Percentiles rank a stretch among this genome's conserved stretches.
phyloP scores from a whole-genome alignment of 2,888 invertebrate genomes.

The Caenorhabditis sp. region DNA sequence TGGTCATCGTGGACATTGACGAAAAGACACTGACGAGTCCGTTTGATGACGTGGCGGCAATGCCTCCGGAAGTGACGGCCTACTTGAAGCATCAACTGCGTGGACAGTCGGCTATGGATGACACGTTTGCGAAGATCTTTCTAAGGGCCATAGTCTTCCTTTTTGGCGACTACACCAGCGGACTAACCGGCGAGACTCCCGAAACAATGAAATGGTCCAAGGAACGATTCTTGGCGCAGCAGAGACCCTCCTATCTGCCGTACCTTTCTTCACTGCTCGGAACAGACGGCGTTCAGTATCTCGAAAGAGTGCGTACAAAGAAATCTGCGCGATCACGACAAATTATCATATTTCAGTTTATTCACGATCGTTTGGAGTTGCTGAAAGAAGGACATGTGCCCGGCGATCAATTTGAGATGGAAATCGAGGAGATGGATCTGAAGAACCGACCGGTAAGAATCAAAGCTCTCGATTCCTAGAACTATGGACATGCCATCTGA shows the following conservation, averaged over 20 bases:
- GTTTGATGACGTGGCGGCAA: conserved; percentile 90
- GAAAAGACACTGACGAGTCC: conserved; percentile 89
- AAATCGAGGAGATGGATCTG: conserved; percentile 81
- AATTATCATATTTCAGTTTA: conserved; percentile 84
- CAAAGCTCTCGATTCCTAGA: background rate
- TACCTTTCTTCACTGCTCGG: conserved; percentile 67
- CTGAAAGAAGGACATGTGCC: conserved; percentile 93
- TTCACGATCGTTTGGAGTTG: conserved; percentile 93
- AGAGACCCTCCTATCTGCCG: conserved; percentile 54
- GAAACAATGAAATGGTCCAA: conserved; percentile 59
- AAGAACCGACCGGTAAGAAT: conserved; percentile 57
- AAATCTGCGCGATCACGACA: no score
- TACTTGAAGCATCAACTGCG: conserved; percentile 87
- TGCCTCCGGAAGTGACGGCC: conserved; percentile 86
- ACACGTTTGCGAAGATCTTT: conserved; percentile 93
- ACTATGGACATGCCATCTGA: background rate
- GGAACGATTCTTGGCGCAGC: conserved; percentile 64
- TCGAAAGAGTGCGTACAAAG: conserved; percentile 65
- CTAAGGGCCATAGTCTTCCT: conserved; percentile 91
- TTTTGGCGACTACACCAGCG: conserved; percentile 89
- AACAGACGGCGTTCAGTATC: conserved; percentile 75
- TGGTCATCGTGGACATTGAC: conserved; percentile 94
- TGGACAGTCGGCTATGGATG: conserved; percentile 86
- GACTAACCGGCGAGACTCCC: conserved; percentile 56
- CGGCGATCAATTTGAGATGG: conserved; percentile 94